Base-by-base conservation (phyloP, 2,113 vertebrate species). In the Platichthys flesus region DNA sequence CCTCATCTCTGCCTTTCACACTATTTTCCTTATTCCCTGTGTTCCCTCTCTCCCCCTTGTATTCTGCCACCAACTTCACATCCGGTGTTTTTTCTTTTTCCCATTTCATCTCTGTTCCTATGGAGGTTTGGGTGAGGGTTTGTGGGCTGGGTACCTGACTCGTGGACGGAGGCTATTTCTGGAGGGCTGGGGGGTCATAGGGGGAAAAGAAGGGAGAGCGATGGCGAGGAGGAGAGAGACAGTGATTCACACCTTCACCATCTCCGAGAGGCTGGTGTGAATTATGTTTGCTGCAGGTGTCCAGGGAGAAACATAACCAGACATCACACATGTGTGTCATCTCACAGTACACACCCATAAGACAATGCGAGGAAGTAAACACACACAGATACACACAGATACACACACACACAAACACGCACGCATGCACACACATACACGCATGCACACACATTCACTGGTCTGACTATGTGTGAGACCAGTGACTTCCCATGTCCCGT, bases 271-370 rank as follows among this genome's bases (percentile, higher is more conserved):
- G 74, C 35, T 31, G 85, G 90, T 90, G 91, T 90, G 88, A 93
- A 92, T 89, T 87, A 77, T 86, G 74, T 90, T 89, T 75, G 49
- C 65, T 74, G 85, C 88, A 80, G 85, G 86, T 88, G 84, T 85
- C 78, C 20, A 6, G 24, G 26, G 10, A 13, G 54, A 23, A 56
- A 13, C 58, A 55, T 26, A 0, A 51, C 42, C 66, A 82, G 82
- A 87, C 80, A 84, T 91, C 86, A 76, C 87, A 89, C 82, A 74
- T 68, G 80, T 85, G 89, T 90, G 90, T 78, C 65, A 93, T 90
- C 70, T 84, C 70, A 85, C 78, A 81, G 78, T 66, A 65, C 40
- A 49, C 67, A 55, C 70, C 77, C 74, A 72, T 86, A 45, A 85
- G 76, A 49, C 79, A 69, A 66, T 78, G 54, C 71, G 60, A 47